These are phyloP conservation scores for Microplitis demolitor DNA, from an alignment of 1,140 invertebrate species.

Conservation along the genomic window DNA sequence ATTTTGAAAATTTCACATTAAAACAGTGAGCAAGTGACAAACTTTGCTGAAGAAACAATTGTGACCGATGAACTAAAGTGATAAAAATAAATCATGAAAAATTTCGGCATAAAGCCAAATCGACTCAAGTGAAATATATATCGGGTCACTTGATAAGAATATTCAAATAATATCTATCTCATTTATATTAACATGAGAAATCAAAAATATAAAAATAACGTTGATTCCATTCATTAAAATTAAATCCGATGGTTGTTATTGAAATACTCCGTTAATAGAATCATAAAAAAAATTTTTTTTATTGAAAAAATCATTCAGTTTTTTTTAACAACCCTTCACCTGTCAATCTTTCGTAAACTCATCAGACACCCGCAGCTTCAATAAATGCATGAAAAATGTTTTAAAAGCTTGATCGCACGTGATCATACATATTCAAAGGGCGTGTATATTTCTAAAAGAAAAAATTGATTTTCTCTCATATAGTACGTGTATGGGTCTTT, in stretches of 20 bases:
- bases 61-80: slow-evolving; percentile 39
- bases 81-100: slow-evolving; percentile 51
- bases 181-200: not conserved
- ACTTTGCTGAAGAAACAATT: slow-evolving; percentile 14
- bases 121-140: slow-evolving; percentile 37
- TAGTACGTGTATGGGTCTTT: not conserved
- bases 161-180: slow-evolving; percentile 27
- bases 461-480: not conserved
- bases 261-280: not conserved
- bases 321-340: slow-evolving; percentile 7
- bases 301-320: not conserved
- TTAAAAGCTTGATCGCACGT: slow-evolving; percentile 10
- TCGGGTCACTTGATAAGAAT: slow-evolving; percentile 44
- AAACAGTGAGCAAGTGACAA: not conserved
- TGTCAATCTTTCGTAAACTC: slow-evolving; percentile 16
- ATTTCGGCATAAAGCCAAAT: slow-evolving; percentile 47
- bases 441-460: not conserved
- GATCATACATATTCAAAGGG: slow-evolving; percentile 23
- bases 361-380: not conserved
- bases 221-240: no score
- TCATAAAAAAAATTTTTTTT: not conserved
- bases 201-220: no score
- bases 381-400: slow-evolving; percentile 12
- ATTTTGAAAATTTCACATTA: not conserved
- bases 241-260: no score